phyloP scores from a whole-genome alignment of 2,888 invertebrate genomes.

The Melanargia galathea region DNA sequence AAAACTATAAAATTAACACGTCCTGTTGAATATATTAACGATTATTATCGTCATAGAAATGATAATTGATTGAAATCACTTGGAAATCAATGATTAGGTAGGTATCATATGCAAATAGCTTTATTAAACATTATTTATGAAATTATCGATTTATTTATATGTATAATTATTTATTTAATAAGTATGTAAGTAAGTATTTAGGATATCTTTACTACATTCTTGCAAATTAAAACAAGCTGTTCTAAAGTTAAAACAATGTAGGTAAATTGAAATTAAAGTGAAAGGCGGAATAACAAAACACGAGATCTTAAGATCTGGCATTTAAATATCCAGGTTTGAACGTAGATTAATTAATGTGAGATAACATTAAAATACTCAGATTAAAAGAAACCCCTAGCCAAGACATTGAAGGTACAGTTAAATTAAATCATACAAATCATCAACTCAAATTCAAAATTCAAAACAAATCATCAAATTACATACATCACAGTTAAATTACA shows the following conservation, averaged over 20 bases:
- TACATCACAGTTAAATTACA: no score
- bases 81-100: background rate
- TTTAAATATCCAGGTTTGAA: no score
- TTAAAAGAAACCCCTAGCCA: no score
- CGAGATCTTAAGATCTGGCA: background rate
- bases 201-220: background rate
- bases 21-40: background rate
- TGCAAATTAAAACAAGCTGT: background rate
- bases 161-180: background rate
- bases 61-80: background rate
- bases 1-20: conserved; percentile 6
- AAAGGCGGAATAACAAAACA: background rate
- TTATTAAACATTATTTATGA: no score
- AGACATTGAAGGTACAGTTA: no score
- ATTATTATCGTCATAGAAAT: background rate
- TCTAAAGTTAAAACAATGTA: no score
- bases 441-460: no score
- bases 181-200: background rate
- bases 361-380: no score
- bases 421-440: no score
- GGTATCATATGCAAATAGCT: background rate
- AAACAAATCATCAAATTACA: no score
- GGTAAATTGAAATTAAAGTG: background rate
- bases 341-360: no score
- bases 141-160: no score